A percentile compares a stretch with the other conserved stretches of the same genome.
phyloP scores from a whole-genome alignment of 2,797 vertebrate species.

The Sebastes steindachneri region DNA sequence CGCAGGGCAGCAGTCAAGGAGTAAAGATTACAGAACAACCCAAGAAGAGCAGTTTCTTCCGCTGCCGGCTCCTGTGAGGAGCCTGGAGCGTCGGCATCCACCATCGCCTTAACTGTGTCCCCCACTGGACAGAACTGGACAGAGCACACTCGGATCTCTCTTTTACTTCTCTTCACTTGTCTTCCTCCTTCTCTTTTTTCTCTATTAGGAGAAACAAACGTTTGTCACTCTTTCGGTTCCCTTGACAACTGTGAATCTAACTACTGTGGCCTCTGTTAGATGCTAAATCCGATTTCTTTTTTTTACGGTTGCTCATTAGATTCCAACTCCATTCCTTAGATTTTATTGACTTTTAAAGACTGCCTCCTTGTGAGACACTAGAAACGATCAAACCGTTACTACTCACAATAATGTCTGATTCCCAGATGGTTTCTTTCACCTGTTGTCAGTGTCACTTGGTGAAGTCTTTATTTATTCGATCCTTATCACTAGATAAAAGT shows the following conservation, averaged over 20 bases:
- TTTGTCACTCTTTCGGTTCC: neutral
- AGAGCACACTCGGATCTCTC: slow-evolving; percentile 77
- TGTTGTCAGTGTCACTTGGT: neutral
- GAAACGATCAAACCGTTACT: slow-evolving; percentile 22
- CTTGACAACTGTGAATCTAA: slow-evolving; percentile 44
- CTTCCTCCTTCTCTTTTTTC: slow-evolving; percentile 35
- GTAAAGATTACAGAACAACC: slow-evolving; percentile 94
- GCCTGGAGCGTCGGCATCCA: slow-evolving; percentile 52
- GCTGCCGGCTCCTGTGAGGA: slow-evolving; percentile 94
- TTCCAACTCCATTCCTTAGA: slow-evolving; percentile 10
- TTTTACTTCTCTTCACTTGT: slow-evolving; percentile 33
- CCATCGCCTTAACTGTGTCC: slow-evolving; percentile 83
- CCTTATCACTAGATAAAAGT: neutral
- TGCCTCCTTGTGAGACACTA: slow-evolving; percentile 10
- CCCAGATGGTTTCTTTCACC: neutral
- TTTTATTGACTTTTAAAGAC: slow-evolving; percentile 45
- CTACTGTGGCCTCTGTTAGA: slow-evolving; percentile 48
- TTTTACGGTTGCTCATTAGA: neutral
- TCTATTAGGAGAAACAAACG: neutral
- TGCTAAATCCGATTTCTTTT: neutral
- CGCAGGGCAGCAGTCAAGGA: slow-evolving; percentile 93
- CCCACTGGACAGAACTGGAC: slow-evolving; percentile 86
- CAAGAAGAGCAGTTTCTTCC: slow-evolving; percentile 98
- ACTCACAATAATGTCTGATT: neutral
- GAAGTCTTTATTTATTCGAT: slow-evolving; percentile 26